phyloP scores from a whole-genome alignment of 2,113 vertebrate genomes.

The Prionailurus bengalensis region DNA sequence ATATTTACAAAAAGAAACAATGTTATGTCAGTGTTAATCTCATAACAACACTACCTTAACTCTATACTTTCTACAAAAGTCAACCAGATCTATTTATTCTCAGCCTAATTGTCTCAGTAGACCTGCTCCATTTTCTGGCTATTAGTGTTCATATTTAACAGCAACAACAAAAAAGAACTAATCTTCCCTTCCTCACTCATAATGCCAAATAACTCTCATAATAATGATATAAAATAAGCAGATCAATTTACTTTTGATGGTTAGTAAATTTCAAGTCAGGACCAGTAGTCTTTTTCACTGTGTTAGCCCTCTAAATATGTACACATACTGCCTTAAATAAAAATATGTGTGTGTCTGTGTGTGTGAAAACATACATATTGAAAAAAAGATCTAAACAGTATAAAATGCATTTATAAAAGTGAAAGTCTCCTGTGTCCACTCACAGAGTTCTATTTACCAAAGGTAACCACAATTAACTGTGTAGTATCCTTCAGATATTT shows the following conservation, averaged over 20 bases:
- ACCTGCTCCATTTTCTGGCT: not conserved
- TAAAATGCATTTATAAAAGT: not conserved
- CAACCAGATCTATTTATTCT: not conserved
- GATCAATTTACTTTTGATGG: not conserved
- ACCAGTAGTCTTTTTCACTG: not conserved
- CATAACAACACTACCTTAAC: not conserved
- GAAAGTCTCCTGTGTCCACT: not conserved
- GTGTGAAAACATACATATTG: not conserved
- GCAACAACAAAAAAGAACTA: not conserved
- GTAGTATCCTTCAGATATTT: not conserved
- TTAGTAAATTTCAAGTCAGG: not conserved
- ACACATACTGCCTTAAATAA: not conserved
- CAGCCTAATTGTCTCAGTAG: not conserved
- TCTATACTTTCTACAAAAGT: not conserved
- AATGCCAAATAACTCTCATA: not conserved
- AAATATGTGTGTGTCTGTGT: not conserved
- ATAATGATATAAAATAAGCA: not conserved
- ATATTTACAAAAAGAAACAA: not conserved
- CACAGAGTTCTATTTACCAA: not conserved
- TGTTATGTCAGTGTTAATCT: not conserved
- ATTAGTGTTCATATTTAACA: not conserved
- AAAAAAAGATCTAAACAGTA: not conserved
- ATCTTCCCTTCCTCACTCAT: not conserved
- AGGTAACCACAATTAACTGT: not conserved
- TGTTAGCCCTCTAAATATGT: not conserved